Percentiles rank a stretch among this genome's conserved stretches.
phyloP scores from a whole-genome alignment of 2,888 invertebrate species.

The Mantis religiosa region DNA sequence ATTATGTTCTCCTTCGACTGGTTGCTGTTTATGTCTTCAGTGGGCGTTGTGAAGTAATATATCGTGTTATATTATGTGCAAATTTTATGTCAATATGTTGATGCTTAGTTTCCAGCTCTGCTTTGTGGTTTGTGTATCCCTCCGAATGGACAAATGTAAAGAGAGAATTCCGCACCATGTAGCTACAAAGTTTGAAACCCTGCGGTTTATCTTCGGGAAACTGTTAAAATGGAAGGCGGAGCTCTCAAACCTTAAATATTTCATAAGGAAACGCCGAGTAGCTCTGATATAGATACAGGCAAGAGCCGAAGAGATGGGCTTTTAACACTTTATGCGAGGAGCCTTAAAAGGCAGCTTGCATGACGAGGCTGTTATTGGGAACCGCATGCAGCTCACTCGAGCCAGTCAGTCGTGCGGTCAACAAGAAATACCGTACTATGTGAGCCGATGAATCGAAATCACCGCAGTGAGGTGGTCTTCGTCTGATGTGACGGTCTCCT shows the following conservation, averaged over 20 bases:
- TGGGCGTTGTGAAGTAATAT: too few species aligned
- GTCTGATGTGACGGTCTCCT: neutral
- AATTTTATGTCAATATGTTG: too few species aligned
- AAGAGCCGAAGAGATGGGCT: neutral
- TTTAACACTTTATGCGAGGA: neutral
- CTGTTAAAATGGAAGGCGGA: neutral
- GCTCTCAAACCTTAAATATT: neutral
- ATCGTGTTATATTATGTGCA: too few species aligned
- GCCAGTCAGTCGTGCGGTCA: neutral
- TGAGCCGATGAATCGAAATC: neutral
- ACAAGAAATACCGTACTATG: neutral
- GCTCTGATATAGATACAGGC: neutral
- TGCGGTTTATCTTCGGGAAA: neutral
- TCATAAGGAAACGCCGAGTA: neutral
- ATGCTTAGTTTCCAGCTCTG: too few species aligned
- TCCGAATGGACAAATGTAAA: neutral
- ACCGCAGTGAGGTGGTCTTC: neutral
- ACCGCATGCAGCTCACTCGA: neutral
- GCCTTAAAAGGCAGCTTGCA: neutral
- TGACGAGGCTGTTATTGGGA: neutral
- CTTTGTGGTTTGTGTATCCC: too few species aligned
- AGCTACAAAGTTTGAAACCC: neutral
- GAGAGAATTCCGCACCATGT: neutral
- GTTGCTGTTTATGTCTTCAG: too few species aligned
- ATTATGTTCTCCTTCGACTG: too few species aligned